A percentile compares a stretch with the other conserved stretches of the same genome.
Evolutionary conservation across 1,140 invertebrate species (phyloP).

Genomic region (Lanistes nyassanus): DNA sequence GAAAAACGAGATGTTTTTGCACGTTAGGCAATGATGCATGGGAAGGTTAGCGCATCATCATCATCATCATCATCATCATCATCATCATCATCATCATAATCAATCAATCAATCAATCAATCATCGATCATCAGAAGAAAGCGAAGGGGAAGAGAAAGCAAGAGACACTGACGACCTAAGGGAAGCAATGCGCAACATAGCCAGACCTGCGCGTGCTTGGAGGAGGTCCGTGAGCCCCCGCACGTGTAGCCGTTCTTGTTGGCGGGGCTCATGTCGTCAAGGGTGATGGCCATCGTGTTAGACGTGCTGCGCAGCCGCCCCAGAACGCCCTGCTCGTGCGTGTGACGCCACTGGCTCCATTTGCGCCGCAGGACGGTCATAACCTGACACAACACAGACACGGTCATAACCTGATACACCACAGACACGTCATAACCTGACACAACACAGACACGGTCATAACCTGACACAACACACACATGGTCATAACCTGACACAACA

Average conservation of each 20-base stretch:
- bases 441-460: too few relatives aligned
- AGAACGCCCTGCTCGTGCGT: conserved; percentile 19
- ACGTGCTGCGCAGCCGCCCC: conserved; percentile 14
- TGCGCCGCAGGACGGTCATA: conserved; percentile 32
- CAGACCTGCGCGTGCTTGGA: conserved; percentile 4
- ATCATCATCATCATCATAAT: not conserved
- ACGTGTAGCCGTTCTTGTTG: conserved; percentile 19
- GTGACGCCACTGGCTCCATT: conserved; percentile 29
- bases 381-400: conserved; percentile 25
- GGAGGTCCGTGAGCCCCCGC: not conserved
- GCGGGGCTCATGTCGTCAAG: conserved; percentile 18
- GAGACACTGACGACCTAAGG: not conserved
- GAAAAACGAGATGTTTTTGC: not conserved
- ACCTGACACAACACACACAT: too few relatives aligned
- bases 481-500: too few relatives aligned
- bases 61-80: not conserved
- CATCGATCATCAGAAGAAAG: not conserved
- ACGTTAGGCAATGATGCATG: not conserved
- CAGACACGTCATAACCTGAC: too few relatives aligned
- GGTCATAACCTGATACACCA: too few relatives aligned
- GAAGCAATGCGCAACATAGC: not conserved
- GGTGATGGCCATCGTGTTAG: conserved; percentile 31
- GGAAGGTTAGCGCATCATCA: not conserved
- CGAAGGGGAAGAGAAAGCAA: not conserved
- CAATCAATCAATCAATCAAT: not conserved